phyloP scores from a whole-genome alignment of 2,797 vertebrate genomes.

The Rhynchotus rufescens region DNA sequence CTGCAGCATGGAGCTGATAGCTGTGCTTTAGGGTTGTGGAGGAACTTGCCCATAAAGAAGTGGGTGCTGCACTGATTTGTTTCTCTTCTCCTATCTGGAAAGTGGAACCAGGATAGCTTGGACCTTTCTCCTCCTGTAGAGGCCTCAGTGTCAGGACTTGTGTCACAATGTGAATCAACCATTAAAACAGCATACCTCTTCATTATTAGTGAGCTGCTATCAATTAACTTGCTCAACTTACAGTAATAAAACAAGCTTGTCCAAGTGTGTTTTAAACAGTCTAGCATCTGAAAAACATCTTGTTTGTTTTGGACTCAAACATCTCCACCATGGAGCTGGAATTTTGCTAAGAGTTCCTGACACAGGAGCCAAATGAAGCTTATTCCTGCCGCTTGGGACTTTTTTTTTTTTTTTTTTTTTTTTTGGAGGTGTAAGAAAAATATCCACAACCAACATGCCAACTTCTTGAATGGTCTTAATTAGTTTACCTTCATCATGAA shows the following conservation, averaged over 20 bases:
- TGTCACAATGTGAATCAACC: slow-evolving; percentile 3
- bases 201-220: slow-evolving; percentile 49
- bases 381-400: neutral
- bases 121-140: neutral
- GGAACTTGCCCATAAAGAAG: neutral
- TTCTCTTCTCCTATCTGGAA: neutral
- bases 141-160: slow-evolving; percentile 41
- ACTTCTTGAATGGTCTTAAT: neutral
- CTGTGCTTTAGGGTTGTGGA: neutral
- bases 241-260: slow-evolving; percentile 48
- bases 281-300: slow-evolving; percentile 60
- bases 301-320: slow-evolving; percentile 38
- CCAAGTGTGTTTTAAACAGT: slow-evolving; percentile 33
- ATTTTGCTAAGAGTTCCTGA: slow-evolving; percentile 66
- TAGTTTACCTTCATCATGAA: neutral
- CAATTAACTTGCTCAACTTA: slow-evolving; percentile 53
- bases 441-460: neutral
- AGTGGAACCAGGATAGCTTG: slow-evolving; percentile 2
- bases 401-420: neutral
- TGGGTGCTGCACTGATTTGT: neutral
- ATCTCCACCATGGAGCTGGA: slow-evolving; percentile 34
- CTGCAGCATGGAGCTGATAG: neutral
- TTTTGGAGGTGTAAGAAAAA: neutral
- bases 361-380: slow-evolving; percentile 2
- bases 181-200: slow-evolving; percentile 24